These are phyloP conservation scores for Tipula unca DNA, from an alignment of 2,888 invertebrate genomes.

Conservation along the genomic window DNA sequence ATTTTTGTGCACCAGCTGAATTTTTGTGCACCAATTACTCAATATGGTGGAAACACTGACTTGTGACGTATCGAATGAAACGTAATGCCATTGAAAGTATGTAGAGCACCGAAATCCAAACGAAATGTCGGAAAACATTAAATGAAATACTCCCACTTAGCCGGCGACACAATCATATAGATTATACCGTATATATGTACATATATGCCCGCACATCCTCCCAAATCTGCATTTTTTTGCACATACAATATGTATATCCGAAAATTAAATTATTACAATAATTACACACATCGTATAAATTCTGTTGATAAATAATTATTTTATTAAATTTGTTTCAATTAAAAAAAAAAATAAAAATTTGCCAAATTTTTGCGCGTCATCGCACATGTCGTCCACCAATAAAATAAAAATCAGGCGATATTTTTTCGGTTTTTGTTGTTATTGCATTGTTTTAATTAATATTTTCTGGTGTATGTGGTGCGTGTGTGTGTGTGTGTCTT, in stretches of 20 bases:
- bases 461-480: not conserved
- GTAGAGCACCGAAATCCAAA: too few relatives aligned
- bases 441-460: not conserved
- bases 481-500: not conserved
- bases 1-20: too few relatives aligned
- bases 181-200: too few relatives aligned
- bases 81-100: too few relatives aligned
- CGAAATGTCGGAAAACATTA: too few relatives aligned
- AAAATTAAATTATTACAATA: not conserved
- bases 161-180: too few relatives aligned
- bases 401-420: slow-evolving; percentile 14
- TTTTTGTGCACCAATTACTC: too few relatives aligned
- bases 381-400: not conserved
- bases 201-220: not conserved
- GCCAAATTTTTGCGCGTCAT: not conserved
- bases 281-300: not conserved
- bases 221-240: not conserved
- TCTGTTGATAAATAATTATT: not conserved
- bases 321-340: not conserved
- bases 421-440: not conserved
- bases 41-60: too few relatives aligned
- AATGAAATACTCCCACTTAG: too few relatives aligned
- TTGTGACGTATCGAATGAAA: too few relatives aligned
- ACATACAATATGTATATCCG: not conserved
- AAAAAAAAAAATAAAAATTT: not conserved